These are phyloP conservation scores for Pseudomyrmex dendroicus DNA, from an alignment of 1,140 invertebrate species.

Conservation along the genomic window DNA sequence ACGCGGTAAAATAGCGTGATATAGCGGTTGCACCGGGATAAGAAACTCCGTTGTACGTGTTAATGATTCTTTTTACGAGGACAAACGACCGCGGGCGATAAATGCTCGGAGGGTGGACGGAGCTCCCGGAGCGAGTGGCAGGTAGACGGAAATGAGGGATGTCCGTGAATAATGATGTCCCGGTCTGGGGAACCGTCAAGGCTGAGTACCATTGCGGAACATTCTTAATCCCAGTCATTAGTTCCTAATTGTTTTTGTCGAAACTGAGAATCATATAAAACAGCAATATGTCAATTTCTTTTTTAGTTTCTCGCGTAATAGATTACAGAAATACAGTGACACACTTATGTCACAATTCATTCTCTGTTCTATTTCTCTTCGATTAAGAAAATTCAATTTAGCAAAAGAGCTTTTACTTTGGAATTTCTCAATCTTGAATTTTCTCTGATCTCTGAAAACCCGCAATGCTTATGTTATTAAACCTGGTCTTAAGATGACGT, in stretches of 20 bases:
- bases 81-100: slow-evolving; percentile 71
- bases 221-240: slow-evolving; percentile 45
- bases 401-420: neutral
- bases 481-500: neutral
- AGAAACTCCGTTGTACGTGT: slow-evolving; percentile 68
- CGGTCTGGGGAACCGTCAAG: neutral
- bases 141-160: slow-evolving; percentile 2
- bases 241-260: neutral
- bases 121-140: neutral
- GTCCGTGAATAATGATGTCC: slow-evolving; percentile 65
- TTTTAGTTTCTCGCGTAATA: neutral
- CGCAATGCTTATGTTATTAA: slow-evolving; percentile 7
- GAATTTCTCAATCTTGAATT: slow-evolving; percentile 5
- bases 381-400: slow-evolving; percentile 13
- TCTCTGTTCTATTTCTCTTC: slow-evolving; percentile 3
- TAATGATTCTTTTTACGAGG: slow-evolving; percentile 74
- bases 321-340: neutral
- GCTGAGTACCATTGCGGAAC: slow-evolving; percentile 9
- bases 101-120: slow-evolving; percentile 33
- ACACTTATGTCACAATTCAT: neutral
- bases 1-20: slow-evolving; percentile 19
- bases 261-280: neutral
- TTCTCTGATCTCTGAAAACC: neutral
- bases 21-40: slow-evolving; percentile 26
- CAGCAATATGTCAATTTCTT: neutral